Base-by-base conservation (phyloP, 1,140 invertebrate genomes). In the Aphaenogaster rudis region DNA sequence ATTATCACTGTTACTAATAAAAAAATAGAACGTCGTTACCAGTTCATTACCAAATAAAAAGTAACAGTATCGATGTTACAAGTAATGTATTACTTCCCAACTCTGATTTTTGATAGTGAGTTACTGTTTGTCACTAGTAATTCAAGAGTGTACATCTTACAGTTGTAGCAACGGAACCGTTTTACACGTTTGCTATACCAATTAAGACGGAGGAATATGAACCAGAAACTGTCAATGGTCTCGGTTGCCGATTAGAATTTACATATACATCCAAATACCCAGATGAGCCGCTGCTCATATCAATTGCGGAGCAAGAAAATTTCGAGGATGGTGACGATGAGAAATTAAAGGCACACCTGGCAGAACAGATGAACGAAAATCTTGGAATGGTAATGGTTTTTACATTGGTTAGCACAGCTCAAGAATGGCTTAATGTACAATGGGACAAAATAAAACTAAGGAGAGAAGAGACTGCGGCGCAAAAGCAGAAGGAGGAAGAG, bases 311-410 rank as follows among this genome's bases (percentile, higher is more conserved):
- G 52, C 94, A 96, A 50, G 97, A 98, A 90, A 98, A 98, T 95
- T 97, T 99, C 86, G 97, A 97, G 71, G 97, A 98, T 86, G 95
- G 96, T 42, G 97, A 97, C 88, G 96, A 97, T 91, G 93, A 97
- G 90, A 96, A 97, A 90, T 95, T 99, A 11, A 96, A 97, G 66
- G 95, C 97, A 88, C 96, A 97, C 95, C 95, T 98, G 88, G 92
- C 95, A 9, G 95, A 97, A 92, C 96, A 97, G 94, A 98, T 98
- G 95, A 95, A 97, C 87, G 98, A 99, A 93, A 99, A 99, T 96
- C 92, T 99, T 85, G 99, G 99, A 3, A 99, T 99, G 97, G 99
- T 98, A 15, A 99, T 99, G 98, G 97, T 99, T 42, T 99, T 99
- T 94, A 99, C 98, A 39, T 95, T 99, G 91, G 98, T 99, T 3